Evolutionary conservation across 2,113 vertebrate species (phyloP), one percentile per base, ranked within the genome.

Genomic region (Rhodinocichla rosea): DNA sequence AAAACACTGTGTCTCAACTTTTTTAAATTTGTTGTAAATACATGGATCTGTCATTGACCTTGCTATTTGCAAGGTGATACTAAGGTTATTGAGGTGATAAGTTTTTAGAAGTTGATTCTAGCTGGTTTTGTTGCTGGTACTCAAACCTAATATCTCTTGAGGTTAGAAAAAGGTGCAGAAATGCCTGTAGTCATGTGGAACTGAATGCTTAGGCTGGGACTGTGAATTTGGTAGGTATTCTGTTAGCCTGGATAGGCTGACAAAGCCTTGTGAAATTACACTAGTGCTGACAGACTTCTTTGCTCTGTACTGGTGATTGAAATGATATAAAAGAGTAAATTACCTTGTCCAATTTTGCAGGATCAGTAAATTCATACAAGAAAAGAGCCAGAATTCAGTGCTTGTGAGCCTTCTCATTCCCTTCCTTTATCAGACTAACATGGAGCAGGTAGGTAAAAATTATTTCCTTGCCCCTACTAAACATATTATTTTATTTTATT

Each of bases 291-390:
- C 45, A 37, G 45, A 75, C 23, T 80, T 59, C 28, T 92, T 65
- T 90, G 35, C 30, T 83, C 40, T 82, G 3, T 69, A 23, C 27
- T 71, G 15, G 39, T 86, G 50, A 28, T 28, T 70, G 22, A 49
- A 50, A 64, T 87, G 2, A 42, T 60, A 60, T 9, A 30, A 57
- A 83, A 37, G n/a, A 79, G 64, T 45, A 11, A 94, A 65, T 87
- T 78, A 56, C 19, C 26, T 44, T 49, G 21, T 63, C 40, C 89
- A 69, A 39, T 67, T 90, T 49, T 92, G 17, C 96, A 99, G 99
- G 96, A 98, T 99, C 96, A 99, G 99, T 95, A 98, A 98, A 69
- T 99, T 99, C 94, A 99, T 99, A 92, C 98, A 98, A 75, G 98
- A 99, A 83, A 98, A 98, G 92, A 98, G 98, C 59, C 99, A 99